A percentile compares a stretch with the other conserved stretches of the same genome.
phyloP scores from a whole-genome alignment of 2,888 invertebrate species.

The Caenorhabditis wallacei region DNA sequence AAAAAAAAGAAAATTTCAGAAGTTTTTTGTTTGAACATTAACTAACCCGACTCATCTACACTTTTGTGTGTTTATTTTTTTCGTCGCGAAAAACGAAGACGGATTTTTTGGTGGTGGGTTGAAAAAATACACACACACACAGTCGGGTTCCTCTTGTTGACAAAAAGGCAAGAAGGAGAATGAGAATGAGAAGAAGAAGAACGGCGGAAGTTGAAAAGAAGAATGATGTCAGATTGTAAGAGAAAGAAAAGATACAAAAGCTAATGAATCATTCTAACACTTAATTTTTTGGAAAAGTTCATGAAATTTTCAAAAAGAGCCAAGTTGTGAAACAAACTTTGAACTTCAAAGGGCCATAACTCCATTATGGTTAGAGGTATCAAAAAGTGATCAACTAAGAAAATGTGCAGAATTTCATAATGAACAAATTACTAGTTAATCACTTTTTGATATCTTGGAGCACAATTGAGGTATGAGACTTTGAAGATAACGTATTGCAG shows the following conservation, averaged over 20 bases:
- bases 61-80: conserved; percentile 28
- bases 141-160: not conserved
- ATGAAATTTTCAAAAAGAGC: not conserved
- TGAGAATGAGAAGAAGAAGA: not conserved
- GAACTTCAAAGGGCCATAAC: too few relatives aligned
- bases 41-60: conserved; percentile 10
- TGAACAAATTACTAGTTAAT: too few relatives aligned
- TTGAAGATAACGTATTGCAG: too few relatives aligned
- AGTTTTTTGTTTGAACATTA: conserved; percentile 33
- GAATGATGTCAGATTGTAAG: not conserved
- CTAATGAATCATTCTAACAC: conserved; percentile 2
- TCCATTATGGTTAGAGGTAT: too few relatives aligned
- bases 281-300: not conserved
- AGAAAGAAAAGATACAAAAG: not conserved
- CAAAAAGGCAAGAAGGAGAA: not conserved
- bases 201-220: not conserved
- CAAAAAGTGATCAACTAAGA: too few relatives aligned
- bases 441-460: too few relatives aligned
- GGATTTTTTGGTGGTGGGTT: not conserved
- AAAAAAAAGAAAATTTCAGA: too few relatives aligned
- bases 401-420: too few relatives aligned
- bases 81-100: not conserved
- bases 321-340: too few relatives aligned
- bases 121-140: not conserved
- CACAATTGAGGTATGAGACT: too few relatives aligned